Evolutionary conservation across 2,113 vertebrate species (phyloP).

Genomic region (Corythornis cristatus): DNA sequence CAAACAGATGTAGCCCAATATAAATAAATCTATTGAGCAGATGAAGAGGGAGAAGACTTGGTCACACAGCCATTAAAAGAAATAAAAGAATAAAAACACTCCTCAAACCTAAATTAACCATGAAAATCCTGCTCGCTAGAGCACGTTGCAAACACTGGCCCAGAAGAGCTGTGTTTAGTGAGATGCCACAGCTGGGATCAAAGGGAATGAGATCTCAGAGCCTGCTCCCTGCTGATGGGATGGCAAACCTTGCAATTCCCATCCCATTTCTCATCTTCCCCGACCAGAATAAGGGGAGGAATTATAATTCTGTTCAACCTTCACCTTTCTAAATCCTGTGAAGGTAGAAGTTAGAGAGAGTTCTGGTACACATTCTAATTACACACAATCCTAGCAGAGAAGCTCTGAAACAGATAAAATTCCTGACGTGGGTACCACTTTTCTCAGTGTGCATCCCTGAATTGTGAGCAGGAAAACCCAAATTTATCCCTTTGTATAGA

Average conservation of each 20-base stretch:
- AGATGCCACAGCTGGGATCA: neutral
- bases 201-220: neutral
- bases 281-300: neutral
- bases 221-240: neutral
- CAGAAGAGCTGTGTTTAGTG: accelerated
- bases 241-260: neutral
- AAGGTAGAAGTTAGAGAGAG: neutral
- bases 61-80: neutral
- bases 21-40: neutral
- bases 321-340: neutral
- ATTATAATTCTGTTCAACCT: neutral
- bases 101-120: neutral
- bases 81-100: neutral
- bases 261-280: neutral
- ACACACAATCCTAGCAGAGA: neutral
- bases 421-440: neutral
- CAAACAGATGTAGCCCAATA: constrained; percentile 23
- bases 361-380: neutral
- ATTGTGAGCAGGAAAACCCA: neutral
- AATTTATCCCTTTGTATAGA: neutral
- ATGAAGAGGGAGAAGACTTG: neutral
- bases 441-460: neutral
- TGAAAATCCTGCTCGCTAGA: neutral
- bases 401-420: neutral
- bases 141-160: neutral